Base-by-base conservation (phyloP, 2,113 vertebrate species). In the Lipophrys pholis region DNA sequence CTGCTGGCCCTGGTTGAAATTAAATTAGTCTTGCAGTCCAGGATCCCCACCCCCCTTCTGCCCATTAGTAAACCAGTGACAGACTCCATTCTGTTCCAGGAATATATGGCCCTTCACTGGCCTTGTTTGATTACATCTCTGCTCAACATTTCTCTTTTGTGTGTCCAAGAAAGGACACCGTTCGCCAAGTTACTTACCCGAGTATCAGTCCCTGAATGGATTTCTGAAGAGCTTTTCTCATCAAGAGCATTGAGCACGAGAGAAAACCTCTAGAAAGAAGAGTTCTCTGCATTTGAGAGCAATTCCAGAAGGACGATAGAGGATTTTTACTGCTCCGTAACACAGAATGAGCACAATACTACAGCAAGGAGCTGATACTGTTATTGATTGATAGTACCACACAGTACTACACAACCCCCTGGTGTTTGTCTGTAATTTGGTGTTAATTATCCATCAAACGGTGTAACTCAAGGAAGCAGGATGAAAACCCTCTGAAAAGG, bases 61-160 rank as follows among this genome's bases (percentile, higher is more conserved):
- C 39, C 82, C 78, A 87, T 88, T 88, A 90, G 86, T 90, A 84
- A 88, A 75, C 62, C 76, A 39, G 76, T 79, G 85, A 86, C 83
- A 85, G 78, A 66, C 73, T 88, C 82, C 64, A 76, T 77, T 88
- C 64, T 80, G 69, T 41, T 82, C 50, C 69, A 83, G 72, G 78
- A 83, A 90, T 88, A 71, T 83, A 83, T 82, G 75, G 76, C 86
- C 84, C 71, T 82, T 88, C 61, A 62, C 73, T 85, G 84, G 80
- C 78, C 80, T 76, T 84, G 80, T 87, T 87, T 85, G 82, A 88
- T 87, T 87, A 80, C 80, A 84, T 80, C 65, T 50, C 84, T 50
- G 79, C 83, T 86, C 73, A 45, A 76, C 63, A 75, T 87, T 86
- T 80, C 67, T 86, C 85, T 76, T 78, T 76, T 81, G 83, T 84